Percentiles rank a stretch among this genome's conserved stretches.
phyloP scores from a whole-genome alignment of 2,888 invertebrate genomes.

The Euclidia mi region DNA sequence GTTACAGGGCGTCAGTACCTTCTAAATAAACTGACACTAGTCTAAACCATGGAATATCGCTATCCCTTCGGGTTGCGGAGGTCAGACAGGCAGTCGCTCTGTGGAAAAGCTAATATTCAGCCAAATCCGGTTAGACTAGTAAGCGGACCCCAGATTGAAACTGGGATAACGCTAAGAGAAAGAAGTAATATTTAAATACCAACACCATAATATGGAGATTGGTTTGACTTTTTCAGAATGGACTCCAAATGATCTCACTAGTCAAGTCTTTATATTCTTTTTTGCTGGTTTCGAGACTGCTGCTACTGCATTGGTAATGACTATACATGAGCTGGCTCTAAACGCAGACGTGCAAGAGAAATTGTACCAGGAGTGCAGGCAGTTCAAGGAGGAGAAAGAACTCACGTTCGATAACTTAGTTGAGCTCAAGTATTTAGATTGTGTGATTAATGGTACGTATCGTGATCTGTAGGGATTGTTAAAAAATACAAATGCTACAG shows the following conservation, averaged over 20 bases:
- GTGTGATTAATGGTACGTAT: slow-evolving; percentile 72
- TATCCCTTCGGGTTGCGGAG: no score
- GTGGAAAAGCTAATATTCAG: no score
- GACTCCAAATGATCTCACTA: slow-evolving; percentile 75
- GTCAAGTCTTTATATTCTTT: slow-evolving; percentile 85
- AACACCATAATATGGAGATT: no score
- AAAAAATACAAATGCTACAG: neutral
- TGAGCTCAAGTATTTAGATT: slow-evolving; percentile 76
- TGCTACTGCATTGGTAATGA: slow-evolving; percentile 74
- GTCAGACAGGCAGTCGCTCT: no score
- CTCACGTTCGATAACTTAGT: slow-evolving; percentile 67
- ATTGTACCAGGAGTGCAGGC: slow-evolving; percentile 74
- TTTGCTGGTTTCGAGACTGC: slow-evolving; percentile 84
- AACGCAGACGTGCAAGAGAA: slow-evolving; percentile 80
- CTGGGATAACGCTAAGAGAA: no score
- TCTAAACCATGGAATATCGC: no score
- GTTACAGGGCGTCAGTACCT: no score
- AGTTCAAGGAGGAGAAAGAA: slow-evolving; percentile 59
- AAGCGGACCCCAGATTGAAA: no score
- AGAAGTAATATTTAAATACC: no score
- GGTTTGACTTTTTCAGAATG: slow-evolving; percentile 71
- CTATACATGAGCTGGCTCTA: slow-evolving; percentile 79
- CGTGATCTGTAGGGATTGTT: neutral
- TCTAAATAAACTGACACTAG: no score
- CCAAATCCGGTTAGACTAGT: no score